phyloP scores from a whole-genome alignment of 2,113 vertebrate genomes.

The Salvelinus alpinus region DNA sequence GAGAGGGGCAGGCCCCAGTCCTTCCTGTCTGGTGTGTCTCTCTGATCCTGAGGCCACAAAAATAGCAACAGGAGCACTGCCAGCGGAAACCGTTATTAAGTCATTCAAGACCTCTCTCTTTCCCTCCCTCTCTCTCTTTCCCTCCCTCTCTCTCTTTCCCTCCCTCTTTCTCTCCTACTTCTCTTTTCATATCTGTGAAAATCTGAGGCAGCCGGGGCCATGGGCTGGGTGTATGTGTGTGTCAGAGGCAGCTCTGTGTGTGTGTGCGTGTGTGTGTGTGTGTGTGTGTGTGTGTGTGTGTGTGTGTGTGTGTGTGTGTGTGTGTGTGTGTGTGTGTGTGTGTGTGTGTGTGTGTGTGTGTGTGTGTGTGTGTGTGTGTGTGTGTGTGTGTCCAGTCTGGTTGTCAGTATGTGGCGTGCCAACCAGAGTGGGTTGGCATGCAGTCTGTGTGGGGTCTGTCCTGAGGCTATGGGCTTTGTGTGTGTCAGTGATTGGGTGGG shows the following conservation, averaged over 20 bases:
- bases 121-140: no score
- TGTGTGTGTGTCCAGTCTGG: background rate
- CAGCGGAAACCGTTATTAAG: conserved; percentile 57
- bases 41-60: conserved; percentile 49
- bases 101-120: conserved; percentile 45
- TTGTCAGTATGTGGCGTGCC: background rate
- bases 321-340: background rate
- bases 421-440: background rate
- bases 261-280: background rate
- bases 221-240: conserved; percentile 1
- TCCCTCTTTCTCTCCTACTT: conserved; percentile 14
- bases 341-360: background rate
- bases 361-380: no score
- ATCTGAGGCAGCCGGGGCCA: conserved; percentile 47
- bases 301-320: no score
- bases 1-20: conserved; percentile 10
- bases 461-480: background rate
- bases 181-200: conserved; percentile 38
- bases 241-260: background rate
- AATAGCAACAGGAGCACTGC: conserved; percentile 49
- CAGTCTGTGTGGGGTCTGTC: conserved; percentile 3
- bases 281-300: background rate
- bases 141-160: background rate
- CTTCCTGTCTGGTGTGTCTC: conserved; percentile 18
- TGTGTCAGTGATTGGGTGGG: background rate